These are phyloP conservation scores for Epinotia brunnichana DNA, from an alignment of 2,888 invertebrate genomes.

Conservation along the genomic window DNA sequence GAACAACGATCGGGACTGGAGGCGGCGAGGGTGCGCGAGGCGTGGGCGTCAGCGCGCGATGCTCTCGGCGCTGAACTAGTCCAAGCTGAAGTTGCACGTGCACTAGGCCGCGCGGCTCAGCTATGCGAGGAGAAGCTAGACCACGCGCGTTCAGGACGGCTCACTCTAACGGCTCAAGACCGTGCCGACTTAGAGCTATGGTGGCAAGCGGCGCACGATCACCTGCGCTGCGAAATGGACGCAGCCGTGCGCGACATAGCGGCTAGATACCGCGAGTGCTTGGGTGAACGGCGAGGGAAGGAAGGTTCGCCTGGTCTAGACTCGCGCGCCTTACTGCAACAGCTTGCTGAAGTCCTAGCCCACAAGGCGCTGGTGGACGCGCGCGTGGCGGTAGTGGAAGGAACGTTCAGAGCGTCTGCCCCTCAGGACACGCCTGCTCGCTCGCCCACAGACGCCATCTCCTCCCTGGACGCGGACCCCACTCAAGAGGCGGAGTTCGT, in stretches of 20 bases:
- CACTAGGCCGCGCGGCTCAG: constrained; percentile 87
- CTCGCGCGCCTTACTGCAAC: constrained; percentile 73
- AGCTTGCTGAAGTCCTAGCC: constrained; percentile 88
- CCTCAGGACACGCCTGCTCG: constrained; percentile 53
- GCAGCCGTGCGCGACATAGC: constrained; percentile 87
- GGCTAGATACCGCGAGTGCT: constrained; percentile 86
- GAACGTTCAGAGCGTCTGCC: constrained; percentile 76
- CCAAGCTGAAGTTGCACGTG: constrained; percentile 90
- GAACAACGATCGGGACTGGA: constrained; percentile 72
- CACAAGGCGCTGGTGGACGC: constrained; percentile 91
- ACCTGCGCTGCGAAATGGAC: constrained; percentile 89
- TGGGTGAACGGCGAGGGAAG: constrained; percentile 60
- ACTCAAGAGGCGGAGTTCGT: constrained; percentile 86
- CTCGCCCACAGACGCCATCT: constrained; percentile 63
- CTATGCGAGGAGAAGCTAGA: constrained; percentile 86
- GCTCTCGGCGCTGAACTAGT: constrained; percentile 89
- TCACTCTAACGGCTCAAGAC: constrained; percentile 87
- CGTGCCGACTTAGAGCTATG: constrained; percentile 88
- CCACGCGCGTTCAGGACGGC: constrained; percentile 80
- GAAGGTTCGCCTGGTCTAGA: constrained; percentile 69
- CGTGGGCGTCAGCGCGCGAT: constrained; percentile 90
- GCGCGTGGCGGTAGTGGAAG: constrained; percentile 87
- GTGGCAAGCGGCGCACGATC: constrained; percentile 89
- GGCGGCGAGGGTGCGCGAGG: constrained; percentile 88
- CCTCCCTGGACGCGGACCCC: constrained; percentile 83